phyloP scores from a whole-genome alignment of 1,140 invertebrate genomes.

The Habropoda laboriosa region DNA sequence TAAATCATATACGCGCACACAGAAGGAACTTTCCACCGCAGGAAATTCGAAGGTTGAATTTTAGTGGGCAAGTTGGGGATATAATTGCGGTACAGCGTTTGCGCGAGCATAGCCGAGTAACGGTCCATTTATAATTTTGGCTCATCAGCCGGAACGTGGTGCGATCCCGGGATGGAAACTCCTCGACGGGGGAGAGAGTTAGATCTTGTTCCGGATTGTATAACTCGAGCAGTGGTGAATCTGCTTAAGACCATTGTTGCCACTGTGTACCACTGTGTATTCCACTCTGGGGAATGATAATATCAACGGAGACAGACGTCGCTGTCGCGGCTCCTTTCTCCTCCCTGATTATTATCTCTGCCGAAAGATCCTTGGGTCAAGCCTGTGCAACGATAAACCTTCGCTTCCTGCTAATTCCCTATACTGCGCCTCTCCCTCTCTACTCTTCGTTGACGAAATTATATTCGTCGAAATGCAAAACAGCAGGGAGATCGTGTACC shows the following conservation, averaged over 20 bases:
- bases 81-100: background rate
- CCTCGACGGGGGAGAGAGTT: background rate
- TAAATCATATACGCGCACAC: background rate
- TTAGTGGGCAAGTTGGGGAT: background rate
- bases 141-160: background rate
- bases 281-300: background rate
- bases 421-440: too few relatives aligned
- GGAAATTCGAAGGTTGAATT: background rate
- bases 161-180: background rate
- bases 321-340: background rate
- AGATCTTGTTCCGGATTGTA: background rate
- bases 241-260: background rate
- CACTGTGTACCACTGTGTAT: too few relatives aligned
- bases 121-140: conserved; percentile 11
- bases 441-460: background rate
- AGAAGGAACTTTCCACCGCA: background rate
- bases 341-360: background rate
- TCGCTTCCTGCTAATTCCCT: too few relatives aligned
- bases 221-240: background rate
- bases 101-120: background rate
- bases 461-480: too few relatives aligned
- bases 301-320: background rate
- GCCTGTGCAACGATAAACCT: too few relatives aligned
- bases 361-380: too few relatives aligned
- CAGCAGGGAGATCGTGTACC: too few relatives aligned